Evolutionary conservation across 1,140 invertebrate species (phyloP), one percentile per base, ranked within the genome.

Genomic region (Drosophila saltans): DNA sequence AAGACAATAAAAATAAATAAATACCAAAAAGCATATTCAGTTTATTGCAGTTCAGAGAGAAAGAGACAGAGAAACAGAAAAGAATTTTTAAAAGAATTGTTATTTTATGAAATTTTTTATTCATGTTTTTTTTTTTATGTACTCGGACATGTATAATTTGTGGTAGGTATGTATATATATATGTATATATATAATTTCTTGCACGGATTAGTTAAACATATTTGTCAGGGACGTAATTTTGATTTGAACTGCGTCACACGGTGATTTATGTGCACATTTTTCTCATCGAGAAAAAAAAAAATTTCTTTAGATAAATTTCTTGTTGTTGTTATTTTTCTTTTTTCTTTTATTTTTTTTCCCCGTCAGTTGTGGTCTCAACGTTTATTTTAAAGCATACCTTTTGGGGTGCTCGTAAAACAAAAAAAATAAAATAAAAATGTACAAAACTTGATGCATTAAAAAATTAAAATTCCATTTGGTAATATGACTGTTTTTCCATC

Each of bases 1-100:
- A 86, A 86, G 83, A 83, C 76, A 86, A 86, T 86, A 75, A 86
- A 82, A 83, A 76, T 86, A 82, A 83, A 76, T 86, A 88, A 72
- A 83, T 77, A 77, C 66, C 63, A 67, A 48, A 69, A 30, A 61
- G 72, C 62, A 65, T 80, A 75, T 75, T 57, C 73, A 70, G 60
- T 77, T 80, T 82, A 80, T 82, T 88, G 79, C 71, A 56, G 58
- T 70, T 52, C 26, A 52, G 45, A 36, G 26, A 45, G 1, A 52
- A 9, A 7, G 6, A 48, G 16, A 16, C 16, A 16, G 16, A 16
- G 16, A 16, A 16, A 16, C 16, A 16, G 16, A 8, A 10, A 26
- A 52, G 26, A 10, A 52, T 40, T 72, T 69, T 68, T 72, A 57
- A 33, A 58, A 69, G 74, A 80, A 72, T 74, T 78, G 58, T 72